Evolutionary conservation across 2,113 vertebrate species (phyloP).

Genomic region (Petrocephalus microphthalmus): DNA sequence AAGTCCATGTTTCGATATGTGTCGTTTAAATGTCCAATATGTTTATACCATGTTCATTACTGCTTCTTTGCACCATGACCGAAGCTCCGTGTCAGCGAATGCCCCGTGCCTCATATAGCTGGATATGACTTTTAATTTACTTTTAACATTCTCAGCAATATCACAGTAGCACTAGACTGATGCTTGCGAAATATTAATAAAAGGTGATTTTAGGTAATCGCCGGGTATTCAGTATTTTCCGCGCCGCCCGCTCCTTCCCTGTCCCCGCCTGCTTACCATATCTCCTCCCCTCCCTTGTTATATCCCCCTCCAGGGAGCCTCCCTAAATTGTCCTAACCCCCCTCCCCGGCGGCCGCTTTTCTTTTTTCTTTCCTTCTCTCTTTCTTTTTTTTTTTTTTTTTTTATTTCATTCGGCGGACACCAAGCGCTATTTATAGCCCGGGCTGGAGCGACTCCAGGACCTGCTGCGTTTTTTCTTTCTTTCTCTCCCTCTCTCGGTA

Average conservation of each 20-base stretch:
- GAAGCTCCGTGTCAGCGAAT: not conserved
- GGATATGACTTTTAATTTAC: not conserved
- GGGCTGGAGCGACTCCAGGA: conserved; percentile 39
- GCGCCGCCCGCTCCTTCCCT: not conserved
- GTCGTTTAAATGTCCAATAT: not conserved
- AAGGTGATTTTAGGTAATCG: no score
- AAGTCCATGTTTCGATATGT: not conserved
- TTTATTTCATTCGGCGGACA: conserved; percentile 52
- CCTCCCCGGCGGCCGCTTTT: conserved; percentile 46
- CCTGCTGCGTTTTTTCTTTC: conserved; percentile 24
- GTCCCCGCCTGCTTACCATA: conserved; percentile 49
- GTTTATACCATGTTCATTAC: not conserved
- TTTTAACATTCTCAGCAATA: not conserved
- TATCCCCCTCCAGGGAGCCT: conserved; percentile 56
- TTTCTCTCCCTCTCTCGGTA: conserved; percentile 36
- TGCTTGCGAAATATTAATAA: not conserved
- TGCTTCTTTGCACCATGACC: not conserved
- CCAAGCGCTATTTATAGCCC: conserved; percentile 48
- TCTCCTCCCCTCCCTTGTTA: conserved; percentile 55
- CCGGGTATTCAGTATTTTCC: not conserved
- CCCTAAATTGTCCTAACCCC: conserved; percentile 63
- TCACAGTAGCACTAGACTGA: not conserved
- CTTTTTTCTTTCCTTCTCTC: conserved; percentile 47
- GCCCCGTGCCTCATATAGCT: not conserved
- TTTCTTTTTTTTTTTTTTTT: conserved; percentile 50